Percentiles rank a stretch among this genome's conserved stretches.
phyloP scores from a whole-genome alignment of 2,113 vertebrate genomes.

The Atrichornis clamosus region DNA sequence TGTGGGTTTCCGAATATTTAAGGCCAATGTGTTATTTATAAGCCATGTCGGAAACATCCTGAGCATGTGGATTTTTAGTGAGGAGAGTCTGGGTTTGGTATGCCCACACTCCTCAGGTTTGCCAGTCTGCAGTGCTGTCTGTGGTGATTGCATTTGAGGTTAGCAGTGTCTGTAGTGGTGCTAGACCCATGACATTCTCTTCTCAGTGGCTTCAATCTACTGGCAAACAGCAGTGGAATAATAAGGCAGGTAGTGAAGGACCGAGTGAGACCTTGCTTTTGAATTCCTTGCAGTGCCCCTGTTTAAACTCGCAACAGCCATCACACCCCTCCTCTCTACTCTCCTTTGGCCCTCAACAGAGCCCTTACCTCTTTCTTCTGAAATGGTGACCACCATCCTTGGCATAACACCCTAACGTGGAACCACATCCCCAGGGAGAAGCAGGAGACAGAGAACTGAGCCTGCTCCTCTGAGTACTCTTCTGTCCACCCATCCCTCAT shows the following conservation, averaged over 20 bases:
- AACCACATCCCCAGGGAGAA: not conserved
- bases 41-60: conserved; percentile 34
- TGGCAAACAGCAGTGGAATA: not conserved
- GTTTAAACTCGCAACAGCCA: not conserved
- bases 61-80: conserved; percentile 45
- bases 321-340: not conserved
- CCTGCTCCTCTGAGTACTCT: not conserved
- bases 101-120: not conserved
- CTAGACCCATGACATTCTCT: not conserved
- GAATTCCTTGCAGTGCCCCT: not conserved
- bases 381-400: not conserved
- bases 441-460: not conserved
- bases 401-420: not conserved
- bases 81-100: conserved; percentile 21
- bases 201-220: not conserved
- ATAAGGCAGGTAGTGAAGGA: not conserved
- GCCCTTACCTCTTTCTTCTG: not conserved
- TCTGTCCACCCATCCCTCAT: not conserved
- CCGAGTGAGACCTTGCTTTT: not conserved
- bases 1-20: conserved; percentile 66
- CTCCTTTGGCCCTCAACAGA: not conserved
- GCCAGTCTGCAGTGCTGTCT: not conserved
- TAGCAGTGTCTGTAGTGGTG: not conserved
- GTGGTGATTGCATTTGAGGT: not conserved
- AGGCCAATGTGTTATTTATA: conserved; percentile 59